phyloP scores from a whole-genome alignment of 2,113 vertebrate species.

The Naja naja region DNA sequence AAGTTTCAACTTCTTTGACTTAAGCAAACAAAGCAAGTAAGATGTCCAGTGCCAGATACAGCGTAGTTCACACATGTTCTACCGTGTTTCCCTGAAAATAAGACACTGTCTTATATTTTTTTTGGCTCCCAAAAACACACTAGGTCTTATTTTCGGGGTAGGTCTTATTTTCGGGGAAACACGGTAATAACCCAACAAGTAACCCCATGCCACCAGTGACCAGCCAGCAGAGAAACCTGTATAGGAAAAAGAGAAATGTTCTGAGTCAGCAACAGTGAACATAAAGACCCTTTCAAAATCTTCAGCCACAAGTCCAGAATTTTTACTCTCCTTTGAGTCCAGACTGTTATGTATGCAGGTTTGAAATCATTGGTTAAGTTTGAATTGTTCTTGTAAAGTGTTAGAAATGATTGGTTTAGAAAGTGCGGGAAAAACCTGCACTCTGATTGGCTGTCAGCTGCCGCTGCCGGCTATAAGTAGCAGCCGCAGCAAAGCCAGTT shows the following conservation, averaged over 20 bases:
- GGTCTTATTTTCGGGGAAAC: no score
- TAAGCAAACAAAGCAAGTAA: not conserved
- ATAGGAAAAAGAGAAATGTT: not conserved
- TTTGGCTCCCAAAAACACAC: no score
- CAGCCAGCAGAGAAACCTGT: not conserved
- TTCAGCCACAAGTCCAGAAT: not conserved
- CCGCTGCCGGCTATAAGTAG: no score
- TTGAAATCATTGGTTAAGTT: no score
- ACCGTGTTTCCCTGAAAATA: no score
- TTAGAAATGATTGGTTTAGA: no score
- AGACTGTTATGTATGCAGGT: not conserved
- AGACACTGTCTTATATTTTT: no score
- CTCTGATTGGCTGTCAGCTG: no score
- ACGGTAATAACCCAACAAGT: not conserved
- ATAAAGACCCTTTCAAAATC: not conserved
- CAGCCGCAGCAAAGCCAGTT: no score
- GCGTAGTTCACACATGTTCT: not conserved
- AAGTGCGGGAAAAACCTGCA: no score
- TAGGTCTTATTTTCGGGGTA: no score
- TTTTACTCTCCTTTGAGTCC: not conserved
- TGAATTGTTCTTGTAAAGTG: no score
- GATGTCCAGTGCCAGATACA: not conserved
- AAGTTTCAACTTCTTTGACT: not conserved
- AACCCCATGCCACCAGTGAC: not conserved
- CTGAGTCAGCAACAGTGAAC: not conserved